Evolutionary conservation across 2,113 vertebrate genomes (phyloP), one percentile per base, ranked within the genome.

Genomic region (Mustelus asterias): DNA sequence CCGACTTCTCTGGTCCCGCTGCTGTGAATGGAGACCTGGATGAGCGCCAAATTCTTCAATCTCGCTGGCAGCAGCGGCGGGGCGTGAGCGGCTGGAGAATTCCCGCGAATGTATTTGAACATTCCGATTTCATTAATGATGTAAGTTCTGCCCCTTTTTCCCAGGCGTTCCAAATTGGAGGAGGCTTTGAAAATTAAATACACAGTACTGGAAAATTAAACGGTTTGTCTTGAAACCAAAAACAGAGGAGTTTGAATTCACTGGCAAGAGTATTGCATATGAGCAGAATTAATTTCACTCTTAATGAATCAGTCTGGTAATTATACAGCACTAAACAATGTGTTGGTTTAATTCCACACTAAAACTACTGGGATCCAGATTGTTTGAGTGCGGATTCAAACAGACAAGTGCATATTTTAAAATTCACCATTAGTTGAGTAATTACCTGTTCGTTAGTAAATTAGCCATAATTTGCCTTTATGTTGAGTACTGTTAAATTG

Each of bases 251-350:
- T 83, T 41, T 83, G 80, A 63, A 22, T 93, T 14, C 89, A 22
- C 33, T 37, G 60, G 18, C 89, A 93, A 93, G 13, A 60, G 54
- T 60, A 60, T 90, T 7, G 88, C 13, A 24, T 63, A 90, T 33
- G 54, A 33, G 13, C 2, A 6, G 88, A 90, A 90, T 90, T 33
- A 90, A 93, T 65, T 93, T 93, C 89, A 22, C 33, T 37, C 89
- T 63, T 92, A 67, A 93, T 93, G 60, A 65, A 93, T 90, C 88
- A 60, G 88, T 60, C 88, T 90, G 88, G 18, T 93, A 92, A 92
- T 92, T 92, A 92, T 92, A 92, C 58, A 60, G 33, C 13, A 33
- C 60, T 67, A 90, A 90, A 90, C 54, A 90, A 60, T 29, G 14
- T 33, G 89, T 41, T 93, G 60, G 89, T 93, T 93, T 37, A 93